Evolutionary conservation across 37 sponge, comb jelly and placozoan genomes (phyloP), one percentile per base, ranked within the genome.

Genomic region (Chondrilla cf. caribensis): DNA sequence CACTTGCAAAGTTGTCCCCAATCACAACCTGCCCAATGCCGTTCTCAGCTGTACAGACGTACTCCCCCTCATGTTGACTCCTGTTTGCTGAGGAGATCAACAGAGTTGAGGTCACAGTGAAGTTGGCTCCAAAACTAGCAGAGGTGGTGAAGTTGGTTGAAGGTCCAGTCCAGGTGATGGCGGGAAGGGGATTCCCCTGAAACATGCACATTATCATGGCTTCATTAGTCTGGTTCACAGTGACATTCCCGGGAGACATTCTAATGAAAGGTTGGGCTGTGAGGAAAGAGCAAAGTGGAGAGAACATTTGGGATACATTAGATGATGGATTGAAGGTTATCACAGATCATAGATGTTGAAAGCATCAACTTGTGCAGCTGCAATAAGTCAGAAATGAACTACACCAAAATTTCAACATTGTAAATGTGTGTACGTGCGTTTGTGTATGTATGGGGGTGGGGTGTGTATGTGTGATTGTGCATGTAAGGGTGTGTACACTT

Each of bases 1-100:
- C 91, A 35, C 15, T 38, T 22, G 38, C 21, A 38, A 28, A 62
- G 64, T 62, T 62, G 64, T 29, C 29, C 25, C 7, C 19, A 9
- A 77, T 64, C 3, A 54, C 35, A 15, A 54, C 77, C 59, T 0
- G 55, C 7, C 81, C 84, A 79, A 87, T 35, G 1, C 11, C 29
- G 68, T 91, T 91, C 4, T 8, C 35, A 32, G 87, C 88, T 4
- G 62, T 82, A 58, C 91, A 91, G 3, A 39, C 84, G 81, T 91
- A 91, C 41, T 37, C 75, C 54, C 91, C 91, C 38, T 70, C 71
- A 18, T 70, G 71, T 18, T 37, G 39, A 18, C 19, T 36, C 71
- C 71, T 70, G 31, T 29, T 29, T 70, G 71, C 39, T 37, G 71
- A 37, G 40, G 19, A 18, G 39, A 70, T 70, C 7, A 38, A 33